Conservation (phyloP, 2,797 vertebrate species). For the Cuculus canorus region DNA sequence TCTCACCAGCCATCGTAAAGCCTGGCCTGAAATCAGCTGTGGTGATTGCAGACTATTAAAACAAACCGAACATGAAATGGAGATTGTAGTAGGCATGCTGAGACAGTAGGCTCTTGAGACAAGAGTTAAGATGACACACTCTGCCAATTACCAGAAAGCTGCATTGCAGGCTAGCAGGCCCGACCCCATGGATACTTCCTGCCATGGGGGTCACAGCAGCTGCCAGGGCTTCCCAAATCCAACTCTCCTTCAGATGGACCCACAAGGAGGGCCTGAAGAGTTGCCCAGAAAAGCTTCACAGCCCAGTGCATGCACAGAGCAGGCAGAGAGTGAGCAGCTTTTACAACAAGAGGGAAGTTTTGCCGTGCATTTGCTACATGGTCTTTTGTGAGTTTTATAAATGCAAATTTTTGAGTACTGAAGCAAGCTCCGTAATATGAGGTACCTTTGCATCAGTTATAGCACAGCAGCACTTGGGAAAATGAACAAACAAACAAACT, state of each 20-base stretch:
- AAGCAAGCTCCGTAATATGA: not conserved
- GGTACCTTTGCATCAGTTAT: not conserved
- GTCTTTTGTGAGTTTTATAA: not conserved
- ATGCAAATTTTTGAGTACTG: not conserved
- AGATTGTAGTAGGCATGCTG: not conserved
- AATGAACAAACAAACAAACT: not conserved
- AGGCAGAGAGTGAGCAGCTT: not conserved
- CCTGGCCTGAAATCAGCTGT: not conserved
- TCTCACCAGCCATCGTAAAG: not conserved
- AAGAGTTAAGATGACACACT: not conserved
- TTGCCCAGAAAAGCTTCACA: not conserved
- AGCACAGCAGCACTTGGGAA: not conserved
- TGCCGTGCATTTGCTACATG: fast-evolving
- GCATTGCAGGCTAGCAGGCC: not conserved
- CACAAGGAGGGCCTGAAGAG: fast-evolving
- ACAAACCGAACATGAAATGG: not conserved
- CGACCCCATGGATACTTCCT: fast-evolving
- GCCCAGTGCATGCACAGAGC: fast-evolving
- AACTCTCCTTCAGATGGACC: not conserved
- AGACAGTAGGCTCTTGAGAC: not conserved
- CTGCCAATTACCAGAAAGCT: not conserved
- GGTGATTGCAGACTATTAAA: not conserved
- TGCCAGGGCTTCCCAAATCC: not conserved
- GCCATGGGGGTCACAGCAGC: not conserved
- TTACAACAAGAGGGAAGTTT: not conserved